A percentile compares a stretch with the other conserved stretches of the same genome.
Conservation (phyloP, 2,113 vertebrate species). For the Psettodes erumei region DNA sequence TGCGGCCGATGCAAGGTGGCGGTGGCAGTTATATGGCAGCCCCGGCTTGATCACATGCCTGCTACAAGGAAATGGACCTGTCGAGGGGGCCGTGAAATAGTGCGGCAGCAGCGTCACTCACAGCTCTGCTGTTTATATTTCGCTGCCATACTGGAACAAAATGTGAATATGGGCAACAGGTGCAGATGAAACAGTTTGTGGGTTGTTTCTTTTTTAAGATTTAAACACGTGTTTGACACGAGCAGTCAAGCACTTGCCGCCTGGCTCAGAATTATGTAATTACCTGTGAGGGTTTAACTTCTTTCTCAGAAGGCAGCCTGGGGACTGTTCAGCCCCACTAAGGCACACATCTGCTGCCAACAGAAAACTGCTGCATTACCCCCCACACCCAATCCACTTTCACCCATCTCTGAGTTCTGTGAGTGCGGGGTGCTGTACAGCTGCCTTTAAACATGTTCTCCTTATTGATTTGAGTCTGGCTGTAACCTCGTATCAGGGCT, state of each 20-base stretch:
- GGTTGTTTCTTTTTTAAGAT: constrained; percentile 23
- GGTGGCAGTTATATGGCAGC: constrained; percentile 70
- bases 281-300: constrained; percentile 15
- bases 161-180: constrained; percentile 27
- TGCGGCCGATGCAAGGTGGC: constrained; percentile 56
- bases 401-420: not conserved
- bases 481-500: constrained; percentile 68
- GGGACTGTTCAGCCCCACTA: constrained; percentile 12
- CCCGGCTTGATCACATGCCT: constrained; percentile 53
- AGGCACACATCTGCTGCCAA: constrained; percentile 30
- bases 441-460: constrained; percentile 50
- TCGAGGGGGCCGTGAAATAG: constrained; percentile 75
- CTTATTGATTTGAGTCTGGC: constrained; percentile 68
- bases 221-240: constrained; percentile 13
- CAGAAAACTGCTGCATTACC: constrained; percentile 8
- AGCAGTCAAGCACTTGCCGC: constrained; percentile 7
- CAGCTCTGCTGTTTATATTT: constrained; percentile 71
- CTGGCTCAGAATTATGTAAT: constrained; percentile 29
- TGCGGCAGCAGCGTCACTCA: constrained; percentile 63
- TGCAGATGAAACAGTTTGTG: constrained; percentile 31
- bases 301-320: constrained; percentile 24
- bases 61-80: constrained; percentile 75
- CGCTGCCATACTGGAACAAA: constrained; percentile 77
- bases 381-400: not conserved
- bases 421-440: not conserved